Base-by-base conservation (phyloP, 2,888 invertebrate species). In the Pocota personata region DNA sequence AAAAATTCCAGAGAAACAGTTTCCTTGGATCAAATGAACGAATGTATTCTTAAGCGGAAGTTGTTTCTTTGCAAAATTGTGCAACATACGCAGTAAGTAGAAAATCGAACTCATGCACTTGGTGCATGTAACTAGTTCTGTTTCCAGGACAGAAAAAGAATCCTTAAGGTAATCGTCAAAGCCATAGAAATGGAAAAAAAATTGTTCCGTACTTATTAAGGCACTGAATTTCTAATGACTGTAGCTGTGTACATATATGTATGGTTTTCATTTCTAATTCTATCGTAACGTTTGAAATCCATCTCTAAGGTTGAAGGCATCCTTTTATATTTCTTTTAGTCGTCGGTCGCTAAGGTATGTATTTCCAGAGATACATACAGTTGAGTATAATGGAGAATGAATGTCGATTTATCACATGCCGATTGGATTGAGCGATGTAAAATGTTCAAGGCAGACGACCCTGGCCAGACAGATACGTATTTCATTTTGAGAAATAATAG, bases 151-250 rank as follows among this genome's bases (percentile, higher is more conserved):
- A 19, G 8, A 35, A 35, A 24, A 10, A 37, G 7, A 16, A 16
- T 16, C 32, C 43, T 52, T 27, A 19, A 75, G 46, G 21, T 52
- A 55, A 46, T 64, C 24, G 46, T n/a, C 40, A 40, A 24, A 30
- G 40, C 50, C 46, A 16, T 10, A 21, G 43, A 64, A 64, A 43
- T 19, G 40, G 35, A 55, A 55, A 55, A 37, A 50, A 58, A 67
- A 58, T n/a, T 10, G 3, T 2, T 32, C 46, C 46, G 19, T 30
- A 37, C 24, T 16, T 30, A 67, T 76, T 58, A 58, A 67, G 4
- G 21, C 60, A 48, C 69, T 69, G 60, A 69, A 77, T 77, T 69
- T 50, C 52, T 50, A 76, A 76, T 77, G 77, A 69, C 37, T 24
- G 2, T 24, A 24, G 24, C 24, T 55, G n/a, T n/a, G n/a, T n/a